Evolutionary conservation across 2,113 vertebrate species (phyloP), one percentile per base, ranked within the genome.

Genomic region (Prunella himalayana): DNA sequence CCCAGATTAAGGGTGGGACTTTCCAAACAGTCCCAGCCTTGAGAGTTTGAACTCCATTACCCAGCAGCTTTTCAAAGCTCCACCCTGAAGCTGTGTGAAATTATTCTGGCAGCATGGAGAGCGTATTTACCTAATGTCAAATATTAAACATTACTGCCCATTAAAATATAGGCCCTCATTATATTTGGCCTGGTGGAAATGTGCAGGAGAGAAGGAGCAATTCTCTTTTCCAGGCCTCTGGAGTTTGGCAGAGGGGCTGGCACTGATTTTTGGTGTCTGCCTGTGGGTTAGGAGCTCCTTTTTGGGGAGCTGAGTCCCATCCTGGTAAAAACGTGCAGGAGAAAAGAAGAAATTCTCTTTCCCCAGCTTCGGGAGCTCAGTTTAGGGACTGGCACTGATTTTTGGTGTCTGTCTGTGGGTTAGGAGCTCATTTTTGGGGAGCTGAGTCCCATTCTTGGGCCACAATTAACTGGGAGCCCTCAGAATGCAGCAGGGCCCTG

Each of bases 21-120:
- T 92, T 60, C 54, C 49, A 94, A 95, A 96, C 95, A 95, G 91
- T 90, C 7, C 47, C 23, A 88, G 93, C 91, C 93, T 95, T 94
- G 96, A 96, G 22, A 83, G 31, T 47, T 91, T 70, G 91, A 94
- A 82, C 95, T 95, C 90, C 92, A 88, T 95, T 94, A 88, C 82
- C 87, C 87, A 96, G 95, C 70, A 96, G 93, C 93, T 92, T 97
- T 95, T 88, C 82, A 95, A 93, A 90, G 95, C 94, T 94, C 95
- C 90, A 96, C 94, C 96, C 95, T 88, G 33, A 78, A 78, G 66
- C 79, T 95, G 79, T n/a, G 86, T 80, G 87, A 88, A 96, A 96
- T 96, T 83, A 96, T 95, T 83, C 93, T 93, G 94, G 90, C 1
- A 44, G 94, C n/a, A 27, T 78, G 95, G 70, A 68, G 92, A 95